phyloP scores from a whole-genome alignment of 2,113 vertebrate species.

The Cryptotis parvus region DNA sequence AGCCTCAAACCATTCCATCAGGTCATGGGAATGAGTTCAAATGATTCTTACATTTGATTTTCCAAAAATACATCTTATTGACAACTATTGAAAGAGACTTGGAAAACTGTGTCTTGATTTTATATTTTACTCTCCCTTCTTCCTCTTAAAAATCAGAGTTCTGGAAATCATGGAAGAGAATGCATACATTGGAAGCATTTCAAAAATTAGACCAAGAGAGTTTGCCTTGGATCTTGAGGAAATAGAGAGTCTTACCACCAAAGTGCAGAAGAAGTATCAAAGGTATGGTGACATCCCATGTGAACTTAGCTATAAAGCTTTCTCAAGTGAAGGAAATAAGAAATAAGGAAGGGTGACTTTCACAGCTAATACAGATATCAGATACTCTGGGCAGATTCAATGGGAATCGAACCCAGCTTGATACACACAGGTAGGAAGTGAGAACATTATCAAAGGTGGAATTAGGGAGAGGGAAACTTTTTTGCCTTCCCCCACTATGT shows the following conservation, averaged over 20 bases:
- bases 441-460: neutral
- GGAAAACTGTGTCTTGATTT: slow-evolving; percentile 38
- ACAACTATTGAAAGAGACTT: slow-evolving; percentile 17
- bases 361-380: slow-evolving; percentile 17
- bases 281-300: slow-evolving; percentile 85
- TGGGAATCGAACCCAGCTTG: neutral
- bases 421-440: too few species aligned
- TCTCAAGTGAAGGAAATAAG: neutral
- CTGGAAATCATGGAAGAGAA: slow-evolving; percentile 93
- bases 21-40: too few species aligned
- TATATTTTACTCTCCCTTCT: slow-evolving; percentile 12
- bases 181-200: slow-evolving; percentile 86
- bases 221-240: slow-evolving; percentile 92
- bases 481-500: neutral
- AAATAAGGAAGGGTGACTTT: slow-evolving; percentile 39
- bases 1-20: too few species aligned
- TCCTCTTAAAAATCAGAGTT: slow-evolving; percentile 86
- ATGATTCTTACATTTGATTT: too few species aligned
- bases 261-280: slow-evolving; percentile 89
- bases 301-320: neutral
- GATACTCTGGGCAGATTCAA: neutral
- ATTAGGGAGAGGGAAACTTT: neutral
- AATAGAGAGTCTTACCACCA: slow-evolving; percentile 82
- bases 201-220: slow-evolving; percentile 90
- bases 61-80: neutral